These are phyloP conservation scores for Pteruthius melanotis DNA, from an alignment of 2,113 vertebrate species.

Conservation along the genomic window DNA sequence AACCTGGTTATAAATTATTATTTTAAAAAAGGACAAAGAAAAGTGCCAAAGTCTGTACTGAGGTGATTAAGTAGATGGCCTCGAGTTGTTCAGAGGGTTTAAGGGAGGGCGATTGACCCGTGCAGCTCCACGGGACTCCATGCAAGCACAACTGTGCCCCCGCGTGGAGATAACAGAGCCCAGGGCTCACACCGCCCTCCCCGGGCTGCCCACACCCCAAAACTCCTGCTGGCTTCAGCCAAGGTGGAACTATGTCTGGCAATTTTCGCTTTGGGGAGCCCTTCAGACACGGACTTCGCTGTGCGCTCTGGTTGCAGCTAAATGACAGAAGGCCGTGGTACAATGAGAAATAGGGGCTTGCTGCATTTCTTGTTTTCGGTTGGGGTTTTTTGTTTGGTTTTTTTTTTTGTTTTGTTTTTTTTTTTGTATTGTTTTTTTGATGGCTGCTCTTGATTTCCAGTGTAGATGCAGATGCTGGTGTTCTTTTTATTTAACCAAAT, in stretches of 20 bases:
- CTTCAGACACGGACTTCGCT: neutral
- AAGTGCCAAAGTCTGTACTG: neutral
- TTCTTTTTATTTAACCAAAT: constrained; percentile 20
- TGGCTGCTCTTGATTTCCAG: neutral
- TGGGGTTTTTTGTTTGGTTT: neutral
- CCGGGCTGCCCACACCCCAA: neutral
- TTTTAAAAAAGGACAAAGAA: neutral
- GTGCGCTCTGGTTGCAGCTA: neutral
- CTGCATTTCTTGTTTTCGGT: neutral
- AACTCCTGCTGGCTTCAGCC: neutral
- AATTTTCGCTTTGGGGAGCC: neutral
- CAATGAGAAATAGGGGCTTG: neutral
- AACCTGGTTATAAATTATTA: neutral
- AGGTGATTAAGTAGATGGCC: neutral
- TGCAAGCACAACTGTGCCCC: constrained; percentile 53
- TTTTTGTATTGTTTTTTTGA: neutral
- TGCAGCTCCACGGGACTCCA: neutral
- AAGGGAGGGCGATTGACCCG: neutral
- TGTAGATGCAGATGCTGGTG: neutral
- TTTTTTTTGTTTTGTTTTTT: neutral
- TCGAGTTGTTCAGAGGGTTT: neutral
- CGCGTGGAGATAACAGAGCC: constrained; percentile 20
- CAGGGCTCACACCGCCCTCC: neutral
- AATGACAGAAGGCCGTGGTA: neutral
- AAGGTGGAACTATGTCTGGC: neutral